phyloP scores from a whole-genome alignment of 1,140 invertebrate genomes.

The Laupala kohalensis region DNA sequence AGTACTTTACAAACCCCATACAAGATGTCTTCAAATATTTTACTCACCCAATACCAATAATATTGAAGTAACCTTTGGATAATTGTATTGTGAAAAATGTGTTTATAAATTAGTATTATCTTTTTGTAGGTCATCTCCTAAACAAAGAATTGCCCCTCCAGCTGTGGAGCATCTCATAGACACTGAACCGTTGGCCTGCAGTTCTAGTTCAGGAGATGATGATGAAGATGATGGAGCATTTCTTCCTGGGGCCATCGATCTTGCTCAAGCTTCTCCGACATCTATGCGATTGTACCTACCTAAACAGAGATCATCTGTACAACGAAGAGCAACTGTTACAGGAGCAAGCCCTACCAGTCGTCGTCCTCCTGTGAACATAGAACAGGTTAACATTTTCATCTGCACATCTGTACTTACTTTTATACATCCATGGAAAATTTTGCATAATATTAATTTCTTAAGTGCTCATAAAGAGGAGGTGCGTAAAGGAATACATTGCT shows the following conservation, averaged over 20 bases:
- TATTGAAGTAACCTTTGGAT: no score
- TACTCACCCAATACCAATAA: no score
- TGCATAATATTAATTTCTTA: no score
- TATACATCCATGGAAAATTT: not conserved
- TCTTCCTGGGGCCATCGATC: conserved; percentile 19
- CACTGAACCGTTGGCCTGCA: not conserved
- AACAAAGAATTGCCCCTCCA: not conserved
- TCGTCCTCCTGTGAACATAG: conserved; percentile 46
- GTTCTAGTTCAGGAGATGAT: conserved; percentile 7
- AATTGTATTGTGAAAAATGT: no score
- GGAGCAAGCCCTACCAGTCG: conserved; percentile 61
- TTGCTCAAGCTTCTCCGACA: conserved; percentile 22
- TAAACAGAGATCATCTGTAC: conserved; percentile 56
- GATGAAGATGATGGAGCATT: conserved; percentile 24
- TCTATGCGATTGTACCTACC: conserved; percentile 51
- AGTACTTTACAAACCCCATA: no score
- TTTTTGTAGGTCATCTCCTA: not conserved
- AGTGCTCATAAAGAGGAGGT: no score
- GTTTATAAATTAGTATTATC: no score
- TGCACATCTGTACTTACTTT: not conserved
- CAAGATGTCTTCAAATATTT: no score
- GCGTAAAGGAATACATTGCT: no score
- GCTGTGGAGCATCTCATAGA: not conserved
- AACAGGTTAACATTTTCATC: conserved; percentile 34
- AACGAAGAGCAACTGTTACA: conserved; percentile 75